Conservation (phyloP, 2,888 invertebrate species). For the Zele albiditarsus region DNA sequence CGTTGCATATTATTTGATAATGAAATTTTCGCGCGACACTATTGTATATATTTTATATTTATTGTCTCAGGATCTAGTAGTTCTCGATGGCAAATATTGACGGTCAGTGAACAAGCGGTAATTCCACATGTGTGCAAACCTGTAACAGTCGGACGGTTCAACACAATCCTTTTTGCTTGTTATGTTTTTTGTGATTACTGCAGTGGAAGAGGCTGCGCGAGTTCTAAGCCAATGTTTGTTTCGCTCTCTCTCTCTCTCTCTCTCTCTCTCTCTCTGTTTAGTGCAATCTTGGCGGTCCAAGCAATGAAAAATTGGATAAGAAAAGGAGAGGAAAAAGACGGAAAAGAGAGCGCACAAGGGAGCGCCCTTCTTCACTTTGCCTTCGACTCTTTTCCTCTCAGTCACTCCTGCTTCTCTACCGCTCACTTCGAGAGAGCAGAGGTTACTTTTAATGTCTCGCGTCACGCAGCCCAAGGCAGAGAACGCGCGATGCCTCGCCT, state of each 20-base stretch:
- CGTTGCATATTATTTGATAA: not conserved
- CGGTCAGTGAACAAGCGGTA: conserved; percentile 1
- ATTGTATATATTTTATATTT: not conserved
- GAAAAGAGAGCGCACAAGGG: conserved; percentile 27
- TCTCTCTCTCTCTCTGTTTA: conserved; percentile 46
- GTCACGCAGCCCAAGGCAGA: conserved; percentile 68
- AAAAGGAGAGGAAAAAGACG: conserved; percentile 42
- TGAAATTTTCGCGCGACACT: conserved; percentile 9
- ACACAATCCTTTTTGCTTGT: conserved; percentile 3
- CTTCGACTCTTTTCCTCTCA: not conserved
- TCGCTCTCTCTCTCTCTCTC: conserved; percentile 44
- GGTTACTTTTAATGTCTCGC: conserved; percentile 73
- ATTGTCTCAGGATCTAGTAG: not conserved
- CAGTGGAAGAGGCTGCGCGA: conserved; percentile 33
- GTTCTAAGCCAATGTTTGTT: conserved; percentile 56
- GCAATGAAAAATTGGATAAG: conserved; percentile 39
- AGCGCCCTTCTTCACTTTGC: conserved; percentile 1
- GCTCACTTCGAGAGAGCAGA: conserved; percentile 58
- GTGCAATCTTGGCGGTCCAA: conserved; percentile 38
- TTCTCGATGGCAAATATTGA: not conserved
- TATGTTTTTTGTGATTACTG: conserved; percentile 27
- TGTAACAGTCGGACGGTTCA: conserved; percentile 6
- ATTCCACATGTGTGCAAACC: conserved; percentile 22
- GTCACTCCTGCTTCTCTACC: no score
- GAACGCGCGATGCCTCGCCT: conserved; percentile 54